phyloP scores from a whole-genome alignment of 1,140 invertebrate genomes.

The Formica selysi region DNA sequence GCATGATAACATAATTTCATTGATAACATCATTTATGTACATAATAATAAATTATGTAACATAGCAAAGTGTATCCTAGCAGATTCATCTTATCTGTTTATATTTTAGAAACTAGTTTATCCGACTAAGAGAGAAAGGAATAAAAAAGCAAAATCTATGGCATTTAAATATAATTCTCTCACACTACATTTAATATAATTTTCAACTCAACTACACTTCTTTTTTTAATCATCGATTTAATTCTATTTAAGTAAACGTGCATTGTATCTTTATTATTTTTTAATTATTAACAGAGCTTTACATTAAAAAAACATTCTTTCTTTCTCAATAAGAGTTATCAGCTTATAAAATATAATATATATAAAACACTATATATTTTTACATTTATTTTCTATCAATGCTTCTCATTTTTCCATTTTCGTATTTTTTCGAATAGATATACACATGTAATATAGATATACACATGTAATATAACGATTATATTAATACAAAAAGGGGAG shows the following conservation, averaged over 20 bases:
- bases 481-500: background rate
- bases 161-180: constrained; percentile 4
- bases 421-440: background rate
- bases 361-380: background rate
- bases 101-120: constrained; percentile 11
- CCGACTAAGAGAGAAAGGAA: background rate
- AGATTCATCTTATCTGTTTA: constrained; percentile 20
- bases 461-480: background rate
- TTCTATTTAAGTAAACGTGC: background rate
- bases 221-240: background rate
- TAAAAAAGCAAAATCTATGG: constrained; percentile 1
- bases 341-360: too few relatives aligned
- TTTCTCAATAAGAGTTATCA: too few relatives aligned
- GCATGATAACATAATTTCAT: background rate
- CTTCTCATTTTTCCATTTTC: background rate
- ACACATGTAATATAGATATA: background rate
- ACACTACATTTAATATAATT: background rate
- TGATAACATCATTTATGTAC: constrained; percentile 4
- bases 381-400: background rate
- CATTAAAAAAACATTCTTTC: too few relatives aligned
- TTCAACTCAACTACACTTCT: background rate
- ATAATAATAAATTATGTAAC: constrained; percentile 2
- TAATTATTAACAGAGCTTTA: background rate
- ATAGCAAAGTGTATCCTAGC: background rate
- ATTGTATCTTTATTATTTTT: background rate